Evolutionary conservation across 2,888 invertebrate genomes (phyloP).

Genomic region (Lithophane ornitopus): DNA sequence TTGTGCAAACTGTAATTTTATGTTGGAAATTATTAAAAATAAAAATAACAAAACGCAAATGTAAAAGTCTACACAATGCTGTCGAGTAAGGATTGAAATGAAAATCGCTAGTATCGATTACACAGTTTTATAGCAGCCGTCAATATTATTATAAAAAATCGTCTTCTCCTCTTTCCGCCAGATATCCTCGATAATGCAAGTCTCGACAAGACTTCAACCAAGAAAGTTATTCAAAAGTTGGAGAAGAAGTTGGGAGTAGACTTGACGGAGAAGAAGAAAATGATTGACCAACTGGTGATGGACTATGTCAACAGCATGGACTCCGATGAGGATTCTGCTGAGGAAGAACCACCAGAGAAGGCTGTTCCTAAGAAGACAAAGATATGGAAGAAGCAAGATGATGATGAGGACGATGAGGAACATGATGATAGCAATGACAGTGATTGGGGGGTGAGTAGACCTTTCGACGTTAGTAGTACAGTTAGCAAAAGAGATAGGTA

Average conservation of each 20-base stretch:
- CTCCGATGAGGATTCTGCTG: constrained; percentile 70
- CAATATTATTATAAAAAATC: neutral
- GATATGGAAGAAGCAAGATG: constrained; percentile 23
- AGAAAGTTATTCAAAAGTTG: constrained; percentile 96
- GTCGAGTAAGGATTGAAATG: neutral
- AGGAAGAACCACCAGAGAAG: constrained; percentile 52
- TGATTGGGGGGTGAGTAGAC: constrained; percentile 57
- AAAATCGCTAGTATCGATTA: neutral
- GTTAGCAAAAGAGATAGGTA: constrained; percentile 1
- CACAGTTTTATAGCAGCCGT: no score
- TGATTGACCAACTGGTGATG: constrained; percentile 97
- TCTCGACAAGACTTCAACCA: constrained; percentile 95
- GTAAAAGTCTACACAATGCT: neutral
- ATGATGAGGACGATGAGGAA: constrained; percentile 76
- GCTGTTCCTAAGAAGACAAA: constrained; percentile 4
- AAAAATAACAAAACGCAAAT: neutral
- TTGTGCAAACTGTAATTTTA: no score
- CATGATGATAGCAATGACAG: constrained; percentile 55
- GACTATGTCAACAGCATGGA: constrained; percentile 90
- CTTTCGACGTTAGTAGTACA: neutral
- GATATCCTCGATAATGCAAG: constrained; percentile 97
- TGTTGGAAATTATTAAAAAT: no score
- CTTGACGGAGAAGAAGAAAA: constrained; percentile 94
- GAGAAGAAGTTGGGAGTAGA: constrained; percentile 95
- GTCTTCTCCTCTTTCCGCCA: constrained; percentile 78